These are phyloP conservation scores for Scomber scombrus DNA, from an alignment of 2,113 vertebrate species.

Conservation along the genomic window DNA sequence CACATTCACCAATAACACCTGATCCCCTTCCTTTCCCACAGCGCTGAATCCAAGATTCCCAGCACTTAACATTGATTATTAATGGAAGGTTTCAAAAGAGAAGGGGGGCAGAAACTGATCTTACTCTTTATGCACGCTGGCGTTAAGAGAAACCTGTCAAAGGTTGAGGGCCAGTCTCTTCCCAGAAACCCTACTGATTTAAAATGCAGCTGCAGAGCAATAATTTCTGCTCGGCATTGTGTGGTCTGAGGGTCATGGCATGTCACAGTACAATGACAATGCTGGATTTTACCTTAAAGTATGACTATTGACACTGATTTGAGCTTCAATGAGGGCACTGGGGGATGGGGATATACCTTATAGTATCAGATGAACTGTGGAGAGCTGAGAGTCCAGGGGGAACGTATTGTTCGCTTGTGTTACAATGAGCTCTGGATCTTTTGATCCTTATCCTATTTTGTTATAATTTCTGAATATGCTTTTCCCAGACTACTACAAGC, in stretches of 20 bases:
- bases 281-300: constrained; percentile 5
- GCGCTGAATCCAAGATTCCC: constrained; percentile 59
- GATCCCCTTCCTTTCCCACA: constrained; percentile 58
- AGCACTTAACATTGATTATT: constrained; percentile 85
- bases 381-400: constrained; percentile 47
- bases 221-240: too few species aligned
- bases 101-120: constrained; percentile 66
- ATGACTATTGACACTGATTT: constrained; percentile 5
- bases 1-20: constrained; percentile 27
- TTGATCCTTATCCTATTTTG: constrained; percentile 14
- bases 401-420: constrained; percentile 22
- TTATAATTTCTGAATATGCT: constrained; percentile 1
- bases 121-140: constrained; percentile 50
- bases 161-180: constrained; percentile 47
- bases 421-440: constrained; percentile 1
- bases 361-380: constrained; percentile 21
- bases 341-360: background rate
- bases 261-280: background rate
- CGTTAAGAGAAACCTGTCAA: constrained; percentile 56
- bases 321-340: background rate
- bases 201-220: constrained; percentile 38
- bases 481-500: background rate
- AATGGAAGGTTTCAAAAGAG: constrained; percentile 73
- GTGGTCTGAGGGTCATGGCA: background rate
- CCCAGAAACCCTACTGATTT: constrained; percentile 51